These are phyloP conservation scores for Drosophila vallismaia DNA, from an alignment of 2,888 invertebrate genomes.

Conservation along the genomic window DNA sequence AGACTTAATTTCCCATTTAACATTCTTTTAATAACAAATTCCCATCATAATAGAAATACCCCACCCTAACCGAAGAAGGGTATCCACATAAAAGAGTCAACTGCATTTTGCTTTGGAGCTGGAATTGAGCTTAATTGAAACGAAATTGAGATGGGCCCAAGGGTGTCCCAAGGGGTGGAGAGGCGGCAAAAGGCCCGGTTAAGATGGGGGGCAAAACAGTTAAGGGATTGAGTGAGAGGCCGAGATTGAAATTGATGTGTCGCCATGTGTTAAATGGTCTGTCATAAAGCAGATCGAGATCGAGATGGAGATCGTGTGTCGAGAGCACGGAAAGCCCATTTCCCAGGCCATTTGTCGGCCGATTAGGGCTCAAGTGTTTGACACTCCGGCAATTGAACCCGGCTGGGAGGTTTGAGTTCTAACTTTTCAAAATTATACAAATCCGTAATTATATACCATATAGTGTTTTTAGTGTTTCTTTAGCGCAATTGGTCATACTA, in stretches of 20 bases:
- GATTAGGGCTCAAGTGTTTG: slow-evolving; percentile 57
- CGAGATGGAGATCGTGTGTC: slow-evolving; percentile 21
- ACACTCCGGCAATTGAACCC: slow-evolving; percentile 45
- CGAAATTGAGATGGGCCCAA: slow-evolving; percentile 61
- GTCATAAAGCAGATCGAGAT: slow-evolving; percentile 54
- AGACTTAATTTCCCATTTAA: too few relatives aligned
- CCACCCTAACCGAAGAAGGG: neutral
- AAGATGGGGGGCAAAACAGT: neutral
- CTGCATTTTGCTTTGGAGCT: slow-evolving; percentile 44
- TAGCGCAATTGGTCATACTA: too few relatives aligned
- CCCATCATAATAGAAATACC: neutral
- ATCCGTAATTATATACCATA: too few relatives aligned
- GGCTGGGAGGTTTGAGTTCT: neutral
- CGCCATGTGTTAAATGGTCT: slow-evolving; percentile 62
- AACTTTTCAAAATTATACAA: neutral
- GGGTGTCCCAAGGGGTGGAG: neutral
- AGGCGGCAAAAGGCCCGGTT: neutral
- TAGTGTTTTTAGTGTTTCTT: too few relatives aligned
- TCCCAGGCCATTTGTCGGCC: slow-evolving; percentile 38
- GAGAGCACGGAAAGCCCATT: slow-evolving; percentile 19
- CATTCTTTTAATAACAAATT: neutral
- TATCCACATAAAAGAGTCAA: slow-evolving; percentile 7
- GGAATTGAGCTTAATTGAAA: slow-evolving; percentile 81
- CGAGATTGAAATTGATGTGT: slow-evolving; percentile 44
- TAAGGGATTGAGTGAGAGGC: slow-evolving; percentile 11